Percentiles rank a stretch among this genome's conserved stretches.
These are phyloP conservation scores for Drosophila crucigera DNA, from an alignment of 2,888 invertebrate genomes.

Conservation along the genomic window DNA sequence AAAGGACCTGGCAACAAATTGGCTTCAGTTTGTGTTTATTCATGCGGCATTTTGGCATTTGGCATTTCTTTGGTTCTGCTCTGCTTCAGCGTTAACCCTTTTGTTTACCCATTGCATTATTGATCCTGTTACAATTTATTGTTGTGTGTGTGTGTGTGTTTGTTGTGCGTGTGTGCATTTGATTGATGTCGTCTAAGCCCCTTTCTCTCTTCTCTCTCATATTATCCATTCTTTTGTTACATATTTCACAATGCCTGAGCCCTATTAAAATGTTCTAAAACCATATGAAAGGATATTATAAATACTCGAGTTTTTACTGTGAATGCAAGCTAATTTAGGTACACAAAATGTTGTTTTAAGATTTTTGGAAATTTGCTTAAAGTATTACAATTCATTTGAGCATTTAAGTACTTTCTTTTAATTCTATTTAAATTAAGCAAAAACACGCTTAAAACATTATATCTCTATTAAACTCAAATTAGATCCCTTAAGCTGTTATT, in stretches of 20 bases:
- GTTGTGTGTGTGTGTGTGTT: conserved; percentile 4
- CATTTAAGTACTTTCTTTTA: too few relatives aligned
- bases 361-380: not conserved
- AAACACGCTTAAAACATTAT: not conserved
- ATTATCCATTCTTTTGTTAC: conserved; percentile 11
- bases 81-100: conserved; percentile 47
- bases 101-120: conserved; percentile 38
- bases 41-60: conserved; percentile 42
- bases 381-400: too few relatives aligned
- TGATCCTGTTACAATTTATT: conserved; percentile 45
- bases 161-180: conserved; percentile 26
- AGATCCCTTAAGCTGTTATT: not conserved
- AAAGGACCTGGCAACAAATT: conserved; percentile 26
- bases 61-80: conserved; percentile 18
- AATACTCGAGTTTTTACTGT: not conserved
- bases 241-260: conserved; percentile 18
- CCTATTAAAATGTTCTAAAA: conserved; percentile 12
- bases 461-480: not conserved
- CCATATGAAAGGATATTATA: not conserved
- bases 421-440: not conserved
- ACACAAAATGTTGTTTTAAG: not conserved
- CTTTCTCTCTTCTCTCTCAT: not conserved
- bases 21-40: conserved; percentile 57
- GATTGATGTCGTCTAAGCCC: conserved; percentile 35
- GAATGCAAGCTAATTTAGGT: not conserved